These are phyloP conservation scores for Pterocles gutturalis DNA, from an alignment of 2,113 vertebrate genomes.

Conservation along the genomic window DNA sequence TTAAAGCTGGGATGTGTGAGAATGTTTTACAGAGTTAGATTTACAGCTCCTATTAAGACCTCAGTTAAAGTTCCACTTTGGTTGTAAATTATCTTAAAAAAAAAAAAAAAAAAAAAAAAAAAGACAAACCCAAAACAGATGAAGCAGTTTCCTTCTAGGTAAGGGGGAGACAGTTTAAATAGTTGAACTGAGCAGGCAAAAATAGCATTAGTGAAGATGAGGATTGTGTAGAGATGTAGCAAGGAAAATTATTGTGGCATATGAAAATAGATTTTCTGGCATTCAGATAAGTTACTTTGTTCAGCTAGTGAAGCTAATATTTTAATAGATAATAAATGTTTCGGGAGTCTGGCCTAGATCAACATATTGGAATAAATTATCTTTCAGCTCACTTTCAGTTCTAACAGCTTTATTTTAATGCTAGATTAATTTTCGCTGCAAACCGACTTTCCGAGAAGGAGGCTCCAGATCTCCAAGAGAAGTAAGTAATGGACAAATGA, in stretches of 20 bases:
- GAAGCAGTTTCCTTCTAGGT: neutral
- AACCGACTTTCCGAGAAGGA: conserved; percentile 96
- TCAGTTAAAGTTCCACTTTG: neutral
- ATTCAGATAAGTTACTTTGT: neutral
- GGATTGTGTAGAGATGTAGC: neutral
- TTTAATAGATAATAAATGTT: neutral
- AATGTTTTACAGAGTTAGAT: neutral
- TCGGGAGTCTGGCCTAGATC: neutral
- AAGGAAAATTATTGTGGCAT: neutral
- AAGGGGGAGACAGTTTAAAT: neutral
- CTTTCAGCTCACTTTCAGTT: neutral
- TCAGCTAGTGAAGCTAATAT: neutral
- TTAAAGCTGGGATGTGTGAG: neutral
- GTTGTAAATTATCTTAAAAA: neutral
- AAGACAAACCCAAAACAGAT: neutral
- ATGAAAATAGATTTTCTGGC: neutral
- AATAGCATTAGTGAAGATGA: neutral
- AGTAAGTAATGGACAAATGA: conserved; percentile 78
- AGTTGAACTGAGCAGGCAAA: neutral
- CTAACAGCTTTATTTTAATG: conserved; percentile 63
- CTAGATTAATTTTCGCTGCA: conserved; percentile 98
- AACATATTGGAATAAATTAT: neutral
- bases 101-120: neutral
- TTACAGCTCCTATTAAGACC: neutral
- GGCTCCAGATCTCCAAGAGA: conserved; percentile 91